Evolutionary conservation across 2,888 invertebrate genomes (phyloP).

Genomic region (Poecilobothrus nobilitatus): DNA sequence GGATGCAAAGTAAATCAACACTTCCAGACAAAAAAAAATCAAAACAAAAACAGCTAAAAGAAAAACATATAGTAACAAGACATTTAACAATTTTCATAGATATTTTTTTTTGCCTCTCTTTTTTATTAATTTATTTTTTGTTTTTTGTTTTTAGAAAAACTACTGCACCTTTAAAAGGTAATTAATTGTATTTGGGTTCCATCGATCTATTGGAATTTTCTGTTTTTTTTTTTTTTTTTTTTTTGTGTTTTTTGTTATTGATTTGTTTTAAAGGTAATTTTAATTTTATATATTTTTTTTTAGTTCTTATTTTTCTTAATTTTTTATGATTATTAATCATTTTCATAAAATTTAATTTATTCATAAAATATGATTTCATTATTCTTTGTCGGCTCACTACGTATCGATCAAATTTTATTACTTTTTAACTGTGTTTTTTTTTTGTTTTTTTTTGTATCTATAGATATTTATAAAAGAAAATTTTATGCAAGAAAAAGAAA

Average conservation of each 20-base stretch:
- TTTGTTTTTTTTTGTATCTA: background rate
- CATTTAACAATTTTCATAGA: too few relatives aligned
- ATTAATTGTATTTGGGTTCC: background rate
- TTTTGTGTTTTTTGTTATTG: background rate
- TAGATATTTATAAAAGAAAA: too few relatives aligned
- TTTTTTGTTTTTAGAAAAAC: background rate
- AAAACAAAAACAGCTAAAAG: background rate
- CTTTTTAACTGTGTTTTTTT: background rate
- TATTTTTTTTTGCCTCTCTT: background rate
- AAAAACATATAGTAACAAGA: too few relatives aligned
- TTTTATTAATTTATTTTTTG: too few relatives aligned
- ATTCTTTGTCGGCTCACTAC: background rate
- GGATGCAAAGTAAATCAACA: background rate
- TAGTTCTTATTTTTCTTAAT: background rate
- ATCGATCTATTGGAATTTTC: background rate
- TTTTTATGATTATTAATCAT: constrained; percentile 3
- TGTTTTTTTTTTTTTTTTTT: background rate
- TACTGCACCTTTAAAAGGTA: constrained; percentile 3
- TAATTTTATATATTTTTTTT: background rate
- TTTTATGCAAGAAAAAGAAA: too few relatives aligned
- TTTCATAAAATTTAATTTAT: constrained; percentile 6
- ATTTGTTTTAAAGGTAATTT: too few relatives aligned
- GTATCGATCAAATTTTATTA: constrained; percentile 4
- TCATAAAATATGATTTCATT: background rate
- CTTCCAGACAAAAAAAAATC: background rate